Evolutionary conservation across 2,113 vertebrate species (phyloP), one percentile per base, ranked within the genome.

Genomic region (Oriolus oriolus): DNA sequence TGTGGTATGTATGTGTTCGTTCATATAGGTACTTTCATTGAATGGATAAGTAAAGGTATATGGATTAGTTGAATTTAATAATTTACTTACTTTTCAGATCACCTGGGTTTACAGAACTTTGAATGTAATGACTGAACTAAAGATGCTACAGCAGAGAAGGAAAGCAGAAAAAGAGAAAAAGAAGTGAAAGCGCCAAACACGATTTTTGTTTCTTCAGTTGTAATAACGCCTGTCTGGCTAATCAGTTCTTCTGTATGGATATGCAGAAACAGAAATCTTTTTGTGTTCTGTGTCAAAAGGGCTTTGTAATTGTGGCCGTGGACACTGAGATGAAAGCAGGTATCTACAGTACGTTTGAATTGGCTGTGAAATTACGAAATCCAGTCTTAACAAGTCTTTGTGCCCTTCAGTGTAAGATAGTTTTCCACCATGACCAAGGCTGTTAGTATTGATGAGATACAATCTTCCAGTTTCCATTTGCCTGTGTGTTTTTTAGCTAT

Each of bases 51-150:
- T 71, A 39, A 75, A 71, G 53, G 3, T 79, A 23, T 78, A 21
- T 91, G 15, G 7, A 13, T 39, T 57, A 66, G 13, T 77, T 44
- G 9, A 54, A 44, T 60, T 47, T 71, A 45, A 68, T 54, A 28
- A 47, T 53, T 39, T 52, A 33, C 9, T 95, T 91, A 8, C 30
- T 94, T 97, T 94, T 45, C 94, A 99, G 99, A 87, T 98, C 39
- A 93, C 98, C 90, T 99, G 99, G 99, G 98, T 99, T 52, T 97
- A 98, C 89, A 98, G 97, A 98, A 99, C 99, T 39, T 97, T 99
- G 97, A 98, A 85, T 8, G 98, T 98, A 47, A 99, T 99, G 99
- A 98, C 98, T 7, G 99, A 99, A 91, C 97, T 99, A 79, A 99
- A 99, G 97, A 98, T 57, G 0, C 60, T 98, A 23, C 99, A 99